Percentiles rank a stretch among this genome's conserved stretches.
Evolutionary conservation across 2,797 vertebrate species (phyloP).

Genomic region (Artibeus lituratus): DNA sequence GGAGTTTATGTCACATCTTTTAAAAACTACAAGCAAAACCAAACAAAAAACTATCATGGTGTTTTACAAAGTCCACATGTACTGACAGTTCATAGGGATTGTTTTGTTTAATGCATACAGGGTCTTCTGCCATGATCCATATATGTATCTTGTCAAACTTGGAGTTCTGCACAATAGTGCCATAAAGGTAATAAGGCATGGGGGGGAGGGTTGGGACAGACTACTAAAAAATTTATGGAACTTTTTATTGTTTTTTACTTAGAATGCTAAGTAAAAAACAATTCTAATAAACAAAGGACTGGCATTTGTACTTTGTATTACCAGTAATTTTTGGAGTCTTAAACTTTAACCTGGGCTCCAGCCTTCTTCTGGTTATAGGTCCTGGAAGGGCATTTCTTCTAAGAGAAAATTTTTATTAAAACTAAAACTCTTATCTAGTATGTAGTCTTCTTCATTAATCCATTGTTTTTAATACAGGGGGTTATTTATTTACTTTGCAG

Average conservation of each 20-base stretch:
- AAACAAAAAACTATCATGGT: neutral
- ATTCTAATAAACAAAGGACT: neutral
- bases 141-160: neutral
- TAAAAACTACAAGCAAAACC: neutral
- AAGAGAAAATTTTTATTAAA: neutral
- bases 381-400: neutral
- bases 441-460: neutral
- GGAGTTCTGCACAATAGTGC: neutral
- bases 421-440: neutral
- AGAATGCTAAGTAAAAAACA: neutral
- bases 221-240: neutral
- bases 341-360: neutral
- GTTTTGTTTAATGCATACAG: neutral
- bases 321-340: neutral
- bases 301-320: neutral
- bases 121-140: neutral
- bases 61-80: neutral
- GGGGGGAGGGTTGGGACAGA: no score
- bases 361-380: neutral
- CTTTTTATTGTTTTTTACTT: neutral
- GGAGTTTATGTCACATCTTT: neutral
- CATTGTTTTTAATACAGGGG: neutral
- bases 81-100: neutral
- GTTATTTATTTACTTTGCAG: neutral
- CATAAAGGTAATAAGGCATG: neutral